Base-by-base conservation (phyloP, 2,888 invertebrate genomes). In the Tipula confusa region DNA sequence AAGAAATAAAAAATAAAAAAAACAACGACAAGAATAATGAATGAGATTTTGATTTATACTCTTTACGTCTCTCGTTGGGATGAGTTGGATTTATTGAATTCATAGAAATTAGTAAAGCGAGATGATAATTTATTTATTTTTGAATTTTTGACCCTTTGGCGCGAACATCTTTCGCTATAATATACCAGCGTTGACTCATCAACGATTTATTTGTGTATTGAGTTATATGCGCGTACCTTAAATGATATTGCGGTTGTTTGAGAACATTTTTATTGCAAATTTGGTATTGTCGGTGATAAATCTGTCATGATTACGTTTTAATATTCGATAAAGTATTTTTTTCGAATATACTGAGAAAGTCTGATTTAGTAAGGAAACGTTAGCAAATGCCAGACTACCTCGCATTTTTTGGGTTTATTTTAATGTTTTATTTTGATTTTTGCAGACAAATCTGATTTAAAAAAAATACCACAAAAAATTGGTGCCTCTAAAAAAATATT, bases 51-150 rank as follows among this genome's bases (percentile, higher is more conserved):
- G 64, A 64, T 64, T 64, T 64, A 64, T 64, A 64, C 9, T 64
- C 24, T 64, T n/a, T n/a, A n/a, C n/a, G n/a, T n/a, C n/a, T n/a
- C n/a, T n/a, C n/a, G n/a, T n/a, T 64, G 64, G 64, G 64, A 64
- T 64, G 64, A 64, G 64, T 64, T 64, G 64, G 64, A 64, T 64
- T 64, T 64, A 64, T 64, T 24, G 64, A 64, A 64, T 64, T 64
- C 64, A 64, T 64, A 64, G 64, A 64, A 64, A 64, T 64, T 64
- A 64, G 24, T 64, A 24, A 18, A n/a, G 0, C 64, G 0, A 24
- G 24, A 64, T 64, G 24, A 64, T 64, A 64, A 64, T 64, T 64
- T 24, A 64, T 64, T 64, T 24, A 64, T 64, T 24, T 0, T 43
- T 18, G 15, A 9, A 11, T 36, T 36, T 24, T 64, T 64, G 64